phyloP scores from a whole-genome alignment of 2,888 invertebrate genomes.

The Smittia aterrima region DNA sequence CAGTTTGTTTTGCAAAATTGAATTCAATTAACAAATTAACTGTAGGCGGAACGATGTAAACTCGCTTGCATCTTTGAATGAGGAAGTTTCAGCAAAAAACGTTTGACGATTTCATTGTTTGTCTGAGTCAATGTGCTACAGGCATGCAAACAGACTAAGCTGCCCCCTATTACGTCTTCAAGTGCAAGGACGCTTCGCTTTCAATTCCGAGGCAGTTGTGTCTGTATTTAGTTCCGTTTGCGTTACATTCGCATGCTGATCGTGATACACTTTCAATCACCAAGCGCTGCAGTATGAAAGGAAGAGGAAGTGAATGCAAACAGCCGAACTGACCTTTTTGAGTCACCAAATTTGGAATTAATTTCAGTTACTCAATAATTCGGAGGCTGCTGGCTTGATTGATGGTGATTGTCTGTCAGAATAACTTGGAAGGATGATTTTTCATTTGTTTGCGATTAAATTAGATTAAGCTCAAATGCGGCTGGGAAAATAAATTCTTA shows the following conservation, averaged over 20 bases:
- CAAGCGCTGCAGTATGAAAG: conserved; percentile 5
- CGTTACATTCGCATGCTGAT: too few relatives aligned
- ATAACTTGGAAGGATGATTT: too few relatives aligned
- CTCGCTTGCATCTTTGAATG: background rate
- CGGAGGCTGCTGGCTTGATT: background rate
- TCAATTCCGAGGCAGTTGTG: too few relatives aligned
- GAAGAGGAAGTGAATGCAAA: conserved; percentile 9
- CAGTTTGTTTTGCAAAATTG: background rate
- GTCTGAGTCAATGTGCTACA: too few relatives aligned
- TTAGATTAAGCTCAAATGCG: too few relatives aligned
- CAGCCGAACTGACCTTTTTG: background rate
- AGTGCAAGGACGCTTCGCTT: background rate
- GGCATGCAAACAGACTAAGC: too few relatives aligned
- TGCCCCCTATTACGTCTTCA: background rate
- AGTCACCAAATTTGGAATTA: conserved; percentile 3
- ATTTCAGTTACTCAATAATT: background rate
- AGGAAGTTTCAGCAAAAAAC: background rate
- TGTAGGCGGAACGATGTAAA: background rate
- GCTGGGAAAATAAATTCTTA: too few relatives aligned
- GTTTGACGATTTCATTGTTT: too few relatives aligned
- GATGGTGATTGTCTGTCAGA: too few relatives aligned
- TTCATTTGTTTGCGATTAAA: too few relatives aligned
- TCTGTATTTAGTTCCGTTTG: too few relatives aligned
- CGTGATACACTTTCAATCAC: background rate
- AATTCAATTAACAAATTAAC: background rate